These are phyloP conservation scores for Dipodomys spectabilis DNA, from an alignment of 2,113 vertebrate genomes.

Conservation along the genomic window DNA sequence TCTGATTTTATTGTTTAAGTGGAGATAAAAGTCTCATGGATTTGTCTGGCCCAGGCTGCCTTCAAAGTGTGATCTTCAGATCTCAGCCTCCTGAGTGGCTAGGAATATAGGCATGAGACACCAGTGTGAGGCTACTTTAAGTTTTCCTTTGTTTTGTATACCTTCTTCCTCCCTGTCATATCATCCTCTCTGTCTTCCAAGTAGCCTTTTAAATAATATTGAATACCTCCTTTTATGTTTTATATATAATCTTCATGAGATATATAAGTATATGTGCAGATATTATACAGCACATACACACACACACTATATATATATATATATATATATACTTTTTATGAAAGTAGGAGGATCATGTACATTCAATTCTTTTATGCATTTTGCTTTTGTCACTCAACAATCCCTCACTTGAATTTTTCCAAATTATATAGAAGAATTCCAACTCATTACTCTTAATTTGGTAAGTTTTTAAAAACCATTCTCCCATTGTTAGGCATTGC, in stretches of 20 bases:
- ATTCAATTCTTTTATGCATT: slow-evolving; percentile 27
- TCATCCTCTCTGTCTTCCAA: neutral
- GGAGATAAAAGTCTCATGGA: too few species aligned
- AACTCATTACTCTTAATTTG: slow-evolving; percentile 52
- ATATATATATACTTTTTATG: neutral
- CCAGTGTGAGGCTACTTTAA: too few species aligned
- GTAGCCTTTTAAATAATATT: neutral
- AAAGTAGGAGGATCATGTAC: neutral
- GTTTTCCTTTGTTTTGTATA: slow-evolving; percentile 2
- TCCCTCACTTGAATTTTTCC: slow-evolving; percentile 49
- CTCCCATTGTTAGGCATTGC: neutral
- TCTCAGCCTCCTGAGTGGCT: too few species aligned
- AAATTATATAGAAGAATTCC: slow-evolving; percentile 5
- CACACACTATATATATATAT: neutral
- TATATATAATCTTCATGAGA: neutral
- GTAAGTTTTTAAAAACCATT: neutral
- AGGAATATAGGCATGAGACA: too few species aligned
- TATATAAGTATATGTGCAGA: neutral
- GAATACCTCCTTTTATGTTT: neutral
- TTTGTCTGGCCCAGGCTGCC: too few species aligned
- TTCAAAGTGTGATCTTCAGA: too few species aligned
- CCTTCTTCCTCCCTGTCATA: neutral
- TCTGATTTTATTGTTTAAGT: too few species aligned
- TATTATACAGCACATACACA: neutral
- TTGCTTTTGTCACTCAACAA: slow-evolving; percentile 46